Evolutionary conservation across 2,113 vertebrate species (phyloP).

Genomic region (Phycodurus eques): DNA sequence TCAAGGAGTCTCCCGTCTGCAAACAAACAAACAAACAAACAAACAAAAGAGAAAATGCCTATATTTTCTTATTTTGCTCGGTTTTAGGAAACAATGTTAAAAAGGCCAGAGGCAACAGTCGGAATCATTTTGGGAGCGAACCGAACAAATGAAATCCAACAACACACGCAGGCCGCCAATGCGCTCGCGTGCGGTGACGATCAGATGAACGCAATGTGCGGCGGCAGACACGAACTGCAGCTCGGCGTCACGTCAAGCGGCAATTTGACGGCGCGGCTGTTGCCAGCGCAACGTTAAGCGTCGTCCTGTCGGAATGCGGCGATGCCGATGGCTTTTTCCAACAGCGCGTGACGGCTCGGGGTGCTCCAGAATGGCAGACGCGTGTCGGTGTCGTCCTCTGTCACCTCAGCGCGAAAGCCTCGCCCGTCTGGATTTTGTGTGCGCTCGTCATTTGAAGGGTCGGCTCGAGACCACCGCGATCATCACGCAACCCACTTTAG

Average conservation of each 20-base stretch:
- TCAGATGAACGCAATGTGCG: too few relatives aligned
- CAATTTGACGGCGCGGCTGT: not conserved
- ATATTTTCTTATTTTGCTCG: not conserved
- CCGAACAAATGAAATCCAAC: too few relatives aligned
- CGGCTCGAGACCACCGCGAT: not conserved
- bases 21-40: too few relatives aligned
- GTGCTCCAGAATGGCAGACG: slow-evolving; percentile 24
- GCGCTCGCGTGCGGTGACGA: too few relatives aligned
- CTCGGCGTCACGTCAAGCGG: too few relatives aligned
- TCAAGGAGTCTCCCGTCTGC: too few relatives aligned
- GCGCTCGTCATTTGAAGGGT: slow-evolving; percentile 1
- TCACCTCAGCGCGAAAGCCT: not conserved
- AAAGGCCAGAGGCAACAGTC: too few relatives aligned
- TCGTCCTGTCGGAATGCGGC: not conserved
- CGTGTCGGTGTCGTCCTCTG: slow-evolving; percentile 3
- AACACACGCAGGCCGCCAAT: too few relatives aligned
- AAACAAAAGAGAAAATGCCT: not conserved
- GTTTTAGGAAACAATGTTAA: too few relatives aligned
- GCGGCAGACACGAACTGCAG: too few relatives aligned
- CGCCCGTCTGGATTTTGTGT: not conserved
- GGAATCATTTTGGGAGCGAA: too few relatives aligned
- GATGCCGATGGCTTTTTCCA: slow-evolving; percentile 24
- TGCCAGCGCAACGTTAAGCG: not conserved
- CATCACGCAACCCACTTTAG: slow-evolving; percentile 5
- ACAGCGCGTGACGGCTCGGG: slow-evolving; percentile 41